Evolutionary conservation across 2,113 vertebrate genomes (phyloP).

Genomic region (Mobula hypostoma): DNA sequence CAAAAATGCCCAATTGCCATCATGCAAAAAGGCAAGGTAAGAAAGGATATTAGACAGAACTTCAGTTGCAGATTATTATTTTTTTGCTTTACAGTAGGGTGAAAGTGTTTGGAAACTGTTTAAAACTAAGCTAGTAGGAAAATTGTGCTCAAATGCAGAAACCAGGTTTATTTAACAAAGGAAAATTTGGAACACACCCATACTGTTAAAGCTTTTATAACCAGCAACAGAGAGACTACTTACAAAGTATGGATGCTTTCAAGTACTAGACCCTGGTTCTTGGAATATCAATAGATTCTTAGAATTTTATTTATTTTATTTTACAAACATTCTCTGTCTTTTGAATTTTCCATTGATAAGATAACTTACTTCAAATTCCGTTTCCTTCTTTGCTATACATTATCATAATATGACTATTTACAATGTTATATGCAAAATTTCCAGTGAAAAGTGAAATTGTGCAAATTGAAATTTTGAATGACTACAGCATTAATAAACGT

Average conservation of each 20-base stretch:
- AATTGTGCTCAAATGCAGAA: slow-evolving; percentile 30
- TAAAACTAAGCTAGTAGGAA: slow-evolving; percentile 30
- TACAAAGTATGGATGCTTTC: slow-evolving; percentile 36
- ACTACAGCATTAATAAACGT: slow-evolving; percentile 25
- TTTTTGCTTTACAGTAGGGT: slow-evolving; percentile 21
- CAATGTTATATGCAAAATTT: slow-evolving; percentile 23
- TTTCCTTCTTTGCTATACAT: slow-evolving; percentile 3
- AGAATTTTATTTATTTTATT: slow-evolving; percentile 24
- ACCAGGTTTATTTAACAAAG: slow-evolving; percentile 30
- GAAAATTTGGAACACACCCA: slow-evolving; percentile 29
- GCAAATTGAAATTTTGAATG: slow-evolving; percentile 33
- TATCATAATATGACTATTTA: slow-evolving; percentile 27
- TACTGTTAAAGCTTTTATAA: slow-evolving; percentile 36
- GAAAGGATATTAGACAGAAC: slow-evolving; percentile 28
- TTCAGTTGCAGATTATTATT: not conserved
- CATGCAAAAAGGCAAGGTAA: slow-evolving; percentile 27
- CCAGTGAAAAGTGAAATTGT: slow-evolving; percentile 36
- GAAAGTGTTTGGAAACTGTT: slow-evolving; percentile 33
- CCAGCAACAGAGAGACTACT: slow-evolving; percentile 3
- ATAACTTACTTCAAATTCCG: slow-evolving; percentile 22
- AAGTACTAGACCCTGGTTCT: slow-evolving; percentile 34
- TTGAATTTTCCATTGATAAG: slow-evolving; percentile 2
- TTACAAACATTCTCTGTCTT: slow-evolving; percentile 28
- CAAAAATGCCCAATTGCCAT: slow-evolving; percentile 18
- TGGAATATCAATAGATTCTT: slow-evolving; percentile 8